Evolutionary conservation across 2,797 vertebrate species (phyloP).

Genomic region (Pseudocheirus occidentalis): DNA sequence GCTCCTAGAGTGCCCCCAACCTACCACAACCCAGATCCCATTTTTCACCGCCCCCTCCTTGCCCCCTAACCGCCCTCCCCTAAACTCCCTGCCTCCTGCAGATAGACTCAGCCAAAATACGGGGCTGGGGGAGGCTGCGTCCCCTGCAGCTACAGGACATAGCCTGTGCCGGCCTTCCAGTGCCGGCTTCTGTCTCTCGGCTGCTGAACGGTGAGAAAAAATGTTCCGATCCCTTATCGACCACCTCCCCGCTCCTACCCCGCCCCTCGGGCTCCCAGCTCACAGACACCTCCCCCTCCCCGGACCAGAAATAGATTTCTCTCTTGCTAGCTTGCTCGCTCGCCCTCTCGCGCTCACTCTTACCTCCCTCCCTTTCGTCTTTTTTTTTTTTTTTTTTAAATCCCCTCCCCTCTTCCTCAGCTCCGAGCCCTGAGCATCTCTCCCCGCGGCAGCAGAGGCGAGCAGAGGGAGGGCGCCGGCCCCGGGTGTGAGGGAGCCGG

Average conservation of each 20-base stretch:
- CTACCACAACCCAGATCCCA: neutral
- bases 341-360: conserved; percentile 50
- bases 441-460: conserved; percentile 24
- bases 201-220: conserved; percentile 3
- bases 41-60: neutral
- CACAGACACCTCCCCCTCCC: conserved; percentile 67
- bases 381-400: conserved; percentile 9
- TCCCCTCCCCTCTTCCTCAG: conserved; percentile 56
- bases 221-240: conserved; percentile 30
- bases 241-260: conserved; percentile 18
- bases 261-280: conserved; percentile 48
- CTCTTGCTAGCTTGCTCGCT: neutral
- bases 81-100: conserved; percentile 7
- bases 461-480: conserved; percentile 51
- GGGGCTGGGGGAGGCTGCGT: conserved; percentile 36
- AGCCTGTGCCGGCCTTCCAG: neutral
- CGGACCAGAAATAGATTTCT: conserved; percentile 74
- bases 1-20: neutral
- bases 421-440: conserved; percentile 53
- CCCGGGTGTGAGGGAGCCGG: neutral
- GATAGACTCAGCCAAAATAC: neutral
- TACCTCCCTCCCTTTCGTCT: conserved; percentile 63
- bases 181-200: neutral
- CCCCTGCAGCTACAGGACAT: neutral
- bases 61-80: conserved; percentile 27